These are phyloP conservation scores for Seira sanloemensis DNA, from an alignment of 2,888 invertebrate genomes.

Conservation along the genomic window DNA sequence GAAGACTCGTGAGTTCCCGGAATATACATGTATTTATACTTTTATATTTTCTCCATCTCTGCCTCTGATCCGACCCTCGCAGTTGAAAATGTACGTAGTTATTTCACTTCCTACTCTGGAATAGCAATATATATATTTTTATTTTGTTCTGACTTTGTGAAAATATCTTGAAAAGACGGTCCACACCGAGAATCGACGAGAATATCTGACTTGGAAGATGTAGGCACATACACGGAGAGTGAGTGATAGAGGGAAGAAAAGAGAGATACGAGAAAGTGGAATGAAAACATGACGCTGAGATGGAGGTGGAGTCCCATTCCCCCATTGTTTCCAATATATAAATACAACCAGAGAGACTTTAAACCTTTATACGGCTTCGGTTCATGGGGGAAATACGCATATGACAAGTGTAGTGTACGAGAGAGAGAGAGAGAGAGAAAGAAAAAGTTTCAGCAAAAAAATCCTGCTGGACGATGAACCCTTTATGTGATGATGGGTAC, in stretches of 20 bases:
- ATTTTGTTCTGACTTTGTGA: conserved; percentile 21
- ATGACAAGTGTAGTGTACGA: background rate
- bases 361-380: background rate
- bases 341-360: background rate
- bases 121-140: background rate
- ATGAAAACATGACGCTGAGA: conserved; percentile 53
- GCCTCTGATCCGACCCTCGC: conserved; percentile 26
- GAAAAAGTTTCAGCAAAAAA: background rate
- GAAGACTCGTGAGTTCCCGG: conserved; percentile 62
- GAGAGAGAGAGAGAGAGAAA: background rate
- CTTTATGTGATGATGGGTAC: conserved; percentile 12
- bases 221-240: conserved; percentile 6
- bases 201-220: conserved; percentile 14
- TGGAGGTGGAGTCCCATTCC: conserved; percentile 56
- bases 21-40: no score
- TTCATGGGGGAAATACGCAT: conserved; percentile 2
- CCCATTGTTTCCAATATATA: conserved; percentile 37
- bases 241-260: background rate
- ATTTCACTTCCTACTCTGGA: conserved; percentile 58
- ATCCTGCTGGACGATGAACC: background rate
- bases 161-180: conserved; percentile 27
- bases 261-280: conserved; percentile 30
- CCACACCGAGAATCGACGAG: conserved; percentile 50
- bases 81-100: conserved; percentile 36
- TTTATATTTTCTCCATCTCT: conserved; percentile 26